These are phyloP conservation scores for Spisula subtruncata DNA, from an alignment of 2,888 invertebrate species.

Conservation along the genomic window DNA sequence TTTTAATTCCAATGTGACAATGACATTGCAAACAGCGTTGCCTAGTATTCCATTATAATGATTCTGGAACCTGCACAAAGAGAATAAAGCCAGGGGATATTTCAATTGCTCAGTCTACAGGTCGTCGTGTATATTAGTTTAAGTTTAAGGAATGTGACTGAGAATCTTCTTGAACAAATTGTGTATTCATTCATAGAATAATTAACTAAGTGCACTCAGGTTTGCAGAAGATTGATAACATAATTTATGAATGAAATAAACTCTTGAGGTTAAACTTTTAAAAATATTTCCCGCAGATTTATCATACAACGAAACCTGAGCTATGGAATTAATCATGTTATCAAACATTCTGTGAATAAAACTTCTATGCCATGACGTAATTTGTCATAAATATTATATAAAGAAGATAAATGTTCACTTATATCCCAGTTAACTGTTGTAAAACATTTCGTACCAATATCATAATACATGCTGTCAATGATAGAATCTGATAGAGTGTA, in stretches of 20 bases:
- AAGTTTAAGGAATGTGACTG: background rate
- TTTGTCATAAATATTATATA: background rate
- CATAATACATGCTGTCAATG: background rate
- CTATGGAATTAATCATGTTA: background rate
- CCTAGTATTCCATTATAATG: too few species aligned
- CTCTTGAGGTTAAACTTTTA: background rate
- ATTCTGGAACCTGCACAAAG: too few species aligned
- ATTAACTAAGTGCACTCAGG: background rate
- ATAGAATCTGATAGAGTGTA: too few species aligned
- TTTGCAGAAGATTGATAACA: background rate
- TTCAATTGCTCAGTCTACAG: background rate
- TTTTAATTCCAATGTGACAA: too few species aligned
- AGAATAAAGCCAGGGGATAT: background rate
- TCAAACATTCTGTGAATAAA: background rate
- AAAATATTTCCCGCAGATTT: background rate
- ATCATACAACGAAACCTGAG: background rate
- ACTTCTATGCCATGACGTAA: background rate
- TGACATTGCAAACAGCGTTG: too few species aligned
- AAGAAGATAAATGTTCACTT: background rate
- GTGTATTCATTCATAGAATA: background rate
- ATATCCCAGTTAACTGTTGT: background rate
- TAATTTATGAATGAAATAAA: background rate
- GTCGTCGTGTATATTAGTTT: background rate
- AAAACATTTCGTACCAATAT: background rate
- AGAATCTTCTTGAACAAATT: background rate